Base-by-base conservation (phyloP, 2,797 vertebrate genomes). In the Alectoris magna region DNA sequence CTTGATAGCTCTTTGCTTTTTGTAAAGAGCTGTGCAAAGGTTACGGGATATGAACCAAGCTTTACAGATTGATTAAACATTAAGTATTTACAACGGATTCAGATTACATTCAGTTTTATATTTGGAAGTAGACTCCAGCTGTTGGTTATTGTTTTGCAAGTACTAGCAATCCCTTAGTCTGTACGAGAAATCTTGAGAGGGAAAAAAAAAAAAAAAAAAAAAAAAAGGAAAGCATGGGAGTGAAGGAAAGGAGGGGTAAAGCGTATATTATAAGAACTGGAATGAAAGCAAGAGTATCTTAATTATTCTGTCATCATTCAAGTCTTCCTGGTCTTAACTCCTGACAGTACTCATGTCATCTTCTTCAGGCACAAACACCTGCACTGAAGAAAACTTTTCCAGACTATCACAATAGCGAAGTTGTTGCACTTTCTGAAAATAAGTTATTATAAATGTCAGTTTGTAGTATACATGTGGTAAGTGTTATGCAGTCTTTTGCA, bases 21-120 rank as follows among this genome's bases (percentile, higher is more conserved):
- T 38, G 9, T 59, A 10, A 79, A 86, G 46, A 69, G 49, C 26
- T 87, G 2, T 66, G 39, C 46, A 70, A 78, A 84, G n/a, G 39
- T 76, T 88, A 53, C 87, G n/a, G 58, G 44, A 76, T 69, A 44
- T 21, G 46, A 41, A 86, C 5, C n/a, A 83, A 76, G 21, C 38
- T 82, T 90, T 90, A 84, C 36, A 88, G 85, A 91, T 77, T 89
- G 48, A 93, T 88, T 94, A 80, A 86, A 72, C 29, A 72, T 75
- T 38, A 92, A 92, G 88, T 73, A 96, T 92, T 84, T 89, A 85
- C 67, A 63, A 26, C 53, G 83, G 88, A 88, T 94, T 92, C 94
- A 92, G 63, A 78, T 90, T 77, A 91, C 43, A 58, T 5, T 81
- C 38, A 80, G 36, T 11, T 59, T 93, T 88, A 80, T 79, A 31